Conservation (phyloP, 1,140 invertebrate genomes). For the Drosophila seguyi region DNA sequence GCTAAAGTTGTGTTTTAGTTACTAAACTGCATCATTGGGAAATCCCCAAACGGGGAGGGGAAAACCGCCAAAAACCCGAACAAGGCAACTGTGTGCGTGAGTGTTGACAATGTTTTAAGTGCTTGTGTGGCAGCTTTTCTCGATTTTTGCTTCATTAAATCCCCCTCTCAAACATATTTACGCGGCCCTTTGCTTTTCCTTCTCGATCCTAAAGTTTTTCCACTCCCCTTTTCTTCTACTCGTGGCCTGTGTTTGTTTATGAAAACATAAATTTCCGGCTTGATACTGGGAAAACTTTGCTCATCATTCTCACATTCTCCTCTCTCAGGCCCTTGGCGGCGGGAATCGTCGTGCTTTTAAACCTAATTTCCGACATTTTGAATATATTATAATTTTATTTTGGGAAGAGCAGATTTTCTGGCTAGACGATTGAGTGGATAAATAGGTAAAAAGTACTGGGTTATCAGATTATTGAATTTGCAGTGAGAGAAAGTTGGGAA, state of each 20-base stretch:
- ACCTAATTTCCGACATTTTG: slow-evolving; percentile 14
- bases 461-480: too few species aligned
- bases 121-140: slow-evolving; percentile 40
- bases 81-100: slow-evolving; percentile 28
- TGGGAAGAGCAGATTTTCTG: slow-evolving; percentile 19
- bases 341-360: background rate
- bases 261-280: slow-evolving; percentile 54
- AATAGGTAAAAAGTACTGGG: too few species aligned
- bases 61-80: slow-evolving; percentile 56
- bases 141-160: slow-evolving; percentile 53
- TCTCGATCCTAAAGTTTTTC: slow-evolving; percentile 12
- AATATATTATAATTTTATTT: slow-evolving; percentile 20
- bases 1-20: slow-evolving; percentile 47
- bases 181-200: slow-evolving; percentile 1
- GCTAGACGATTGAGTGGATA: slow-evolving; percentile 28
- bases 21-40: slow-evolving; percentile 13
- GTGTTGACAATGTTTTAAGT: slow-evolving; percentile 65
- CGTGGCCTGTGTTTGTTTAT: slow-evolving; percentile 42
- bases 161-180: slow-evolving; percentile 10
- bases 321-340: background rate
- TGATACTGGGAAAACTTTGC: slow-evolving; percentile 35
- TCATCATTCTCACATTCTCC: slow-evolving; percentile 45
- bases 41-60: background rate
- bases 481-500: too few species aligned
- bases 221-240: slow-evolving; percentile 1